Evolutionary conservation across 1,140 invertebrate genomes (phyloP).

Genomic region (Neodiprion lecontei): DNA sequence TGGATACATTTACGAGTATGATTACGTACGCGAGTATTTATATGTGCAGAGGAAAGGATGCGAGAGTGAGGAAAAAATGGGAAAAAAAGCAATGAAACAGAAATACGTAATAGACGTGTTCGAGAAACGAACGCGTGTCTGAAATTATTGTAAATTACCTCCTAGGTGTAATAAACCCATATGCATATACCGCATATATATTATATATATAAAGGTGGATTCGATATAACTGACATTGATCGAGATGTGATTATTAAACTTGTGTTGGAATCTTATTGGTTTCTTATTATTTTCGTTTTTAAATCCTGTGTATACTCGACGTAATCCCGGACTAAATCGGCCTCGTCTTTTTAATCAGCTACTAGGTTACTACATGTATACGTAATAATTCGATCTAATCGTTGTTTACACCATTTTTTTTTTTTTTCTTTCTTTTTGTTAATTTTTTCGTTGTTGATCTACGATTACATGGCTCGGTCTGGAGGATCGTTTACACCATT

Average conservation of each 20-base stretch:
- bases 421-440: background rate
- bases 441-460: background rate
- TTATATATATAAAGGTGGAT: no score
- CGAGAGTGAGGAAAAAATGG: constrained; percentile 22
- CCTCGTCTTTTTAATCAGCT: no score
- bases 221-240: no score
- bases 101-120: constrained; percentile 23
- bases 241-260: no score
- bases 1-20: background rate
- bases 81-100: constrained; percentile 22
- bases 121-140: background rate
- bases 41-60: constrained; percentile 18
- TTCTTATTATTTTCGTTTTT: no score
- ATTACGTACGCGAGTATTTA: background rate
- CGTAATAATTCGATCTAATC: background rate
- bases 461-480: background rate
- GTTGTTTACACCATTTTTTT: background rate
- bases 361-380: no score
- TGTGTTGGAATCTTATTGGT: no score
- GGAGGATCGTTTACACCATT: no score
- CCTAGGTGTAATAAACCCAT: background rate
- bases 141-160: background rate
- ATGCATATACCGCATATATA: background rate
- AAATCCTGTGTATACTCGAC: no score
- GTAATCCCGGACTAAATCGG: no score